phyloP scores from a whole-genome alignment of 1,140 invertebrate genomes.

The Cyclina sinensis region DNA sequence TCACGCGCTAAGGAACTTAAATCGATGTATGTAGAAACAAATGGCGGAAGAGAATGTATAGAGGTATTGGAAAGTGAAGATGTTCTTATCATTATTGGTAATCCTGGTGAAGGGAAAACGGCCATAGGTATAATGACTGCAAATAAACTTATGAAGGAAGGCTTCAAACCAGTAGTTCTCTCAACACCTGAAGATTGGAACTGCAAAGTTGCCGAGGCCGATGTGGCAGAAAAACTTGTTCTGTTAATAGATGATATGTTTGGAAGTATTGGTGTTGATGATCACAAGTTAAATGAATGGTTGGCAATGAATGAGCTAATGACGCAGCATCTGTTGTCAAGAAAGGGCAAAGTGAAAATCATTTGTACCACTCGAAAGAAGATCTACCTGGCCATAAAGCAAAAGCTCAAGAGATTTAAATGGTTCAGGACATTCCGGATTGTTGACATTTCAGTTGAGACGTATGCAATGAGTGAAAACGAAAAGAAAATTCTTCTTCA shows the following conservation, averaged over 20 bases:
- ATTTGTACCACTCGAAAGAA: not conserved
- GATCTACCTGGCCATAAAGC: not conserved
- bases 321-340: not conserved
- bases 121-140: too few species aligned
- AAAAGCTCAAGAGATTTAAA: not conserved
- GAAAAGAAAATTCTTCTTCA: not conserved
- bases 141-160: not conserved
- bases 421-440: not conserved
- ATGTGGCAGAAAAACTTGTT: not conserved
- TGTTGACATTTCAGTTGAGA: slow-evolving; percentile 7
- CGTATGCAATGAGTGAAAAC: not conserved
- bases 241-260: slow-evolving; percentile 11
- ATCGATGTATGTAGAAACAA: not conserved
- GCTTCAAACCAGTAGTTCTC: not conserved
- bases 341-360: not conserved
- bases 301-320: not conserved
- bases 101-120: slow-evolving; percentile 4
- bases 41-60: not conserved
- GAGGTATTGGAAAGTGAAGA: slow-evolving; percentile 7
- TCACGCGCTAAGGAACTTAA: not conserved
- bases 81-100: not conserved
- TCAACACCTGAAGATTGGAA: not conserved
- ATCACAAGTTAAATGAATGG: slow-evolving; percentile 6
- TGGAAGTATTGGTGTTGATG: slow-evolving; percentile 21
- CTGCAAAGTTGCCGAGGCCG: not conserved